Evolutionary conservation across 2,113 vertebrate species (phyloP).

Genomic region (Odobenus rosmarus): DNA sequence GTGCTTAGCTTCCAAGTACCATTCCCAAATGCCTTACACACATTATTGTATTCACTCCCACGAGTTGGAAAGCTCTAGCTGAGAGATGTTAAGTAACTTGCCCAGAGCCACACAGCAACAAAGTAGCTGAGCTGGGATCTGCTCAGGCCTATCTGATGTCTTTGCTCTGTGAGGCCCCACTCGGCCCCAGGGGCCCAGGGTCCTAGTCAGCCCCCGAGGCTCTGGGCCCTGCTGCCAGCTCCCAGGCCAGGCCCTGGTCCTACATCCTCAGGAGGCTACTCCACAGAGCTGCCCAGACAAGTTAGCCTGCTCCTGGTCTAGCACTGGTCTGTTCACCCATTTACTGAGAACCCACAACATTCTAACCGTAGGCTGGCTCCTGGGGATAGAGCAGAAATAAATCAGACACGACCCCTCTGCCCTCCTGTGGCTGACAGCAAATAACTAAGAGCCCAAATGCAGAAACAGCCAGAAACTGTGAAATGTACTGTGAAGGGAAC

Average conservation of each 20-base stretch:
- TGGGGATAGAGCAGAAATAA: background rate
- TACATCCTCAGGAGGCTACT: background rate
- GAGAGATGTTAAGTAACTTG: background rate
- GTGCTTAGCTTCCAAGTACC: background rate
- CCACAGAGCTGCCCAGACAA: no score
- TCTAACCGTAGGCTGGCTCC: background rate
- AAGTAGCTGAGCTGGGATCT: background rate
- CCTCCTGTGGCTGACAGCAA: background rate
- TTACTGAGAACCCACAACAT: fast-evolving
- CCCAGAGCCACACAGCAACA: background rate
- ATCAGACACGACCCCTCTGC: fast-evolving
- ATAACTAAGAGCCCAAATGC: background rate
- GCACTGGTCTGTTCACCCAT: fast-evolving
- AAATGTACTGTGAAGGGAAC: background rate
- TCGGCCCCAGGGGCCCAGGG: background rate
- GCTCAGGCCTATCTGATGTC: background rate
- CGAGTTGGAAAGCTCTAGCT: background rate
- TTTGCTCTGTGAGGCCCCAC: background rate
- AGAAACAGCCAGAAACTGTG: background rate
- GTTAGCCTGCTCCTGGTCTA: background rate
- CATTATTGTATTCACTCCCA: fast-evolving
- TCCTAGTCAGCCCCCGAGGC: background rate
- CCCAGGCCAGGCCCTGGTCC: background rate
- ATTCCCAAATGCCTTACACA: fast-evolving
- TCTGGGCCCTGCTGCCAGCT: background rate